These are phyloP conservation scores for Pangasius krempfi DNA, from an alignment of 2,797 vertebrate species.

Conservation along the genomic window DNA sequence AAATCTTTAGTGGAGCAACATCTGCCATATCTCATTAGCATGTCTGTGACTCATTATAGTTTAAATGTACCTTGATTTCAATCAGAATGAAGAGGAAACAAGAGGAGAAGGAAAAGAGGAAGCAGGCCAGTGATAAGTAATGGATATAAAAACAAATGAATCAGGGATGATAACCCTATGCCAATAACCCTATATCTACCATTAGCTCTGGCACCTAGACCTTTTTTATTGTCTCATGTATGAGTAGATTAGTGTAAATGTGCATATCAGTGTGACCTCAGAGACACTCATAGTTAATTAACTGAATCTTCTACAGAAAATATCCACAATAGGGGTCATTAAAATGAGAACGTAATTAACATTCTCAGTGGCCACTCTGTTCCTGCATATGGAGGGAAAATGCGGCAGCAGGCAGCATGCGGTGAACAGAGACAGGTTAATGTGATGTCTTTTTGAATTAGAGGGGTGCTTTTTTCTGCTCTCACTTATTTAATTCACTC, in stretches of 20 bases:
- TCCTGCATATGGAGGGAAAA: background rate
- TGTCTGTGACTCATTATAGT: background rate
- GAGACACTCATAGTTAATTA: background rate
- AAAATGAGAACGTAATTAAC: conserved; percentile 21
- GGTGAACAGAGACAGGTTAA: conserved; percentile 22
- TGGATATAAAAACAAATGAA: background rate
- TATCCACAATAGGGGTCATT: conserved; percentile 1
- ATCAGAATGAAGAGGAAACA: background rate
- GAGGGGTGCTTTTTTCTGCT: background rate
- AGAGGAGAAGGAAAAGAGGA: background rate
- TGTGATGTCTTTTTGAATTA: conserved; percentile 38
- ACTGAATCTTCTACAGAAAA: background rate
- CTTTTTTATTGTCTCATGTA: background rate
- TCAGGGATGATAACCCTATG: background rate
- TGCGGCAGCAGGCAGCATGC: background rate
- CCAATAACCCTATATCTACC: too few species aligned
- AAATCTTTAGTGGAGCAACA: background rate
- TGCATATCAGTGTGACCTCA: background rate
- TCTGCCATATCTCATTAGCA: background rate
- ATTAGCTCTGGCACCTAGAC: background rate
- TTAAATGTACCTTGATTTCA: background rate
- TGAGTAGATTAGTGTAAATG: background rate
- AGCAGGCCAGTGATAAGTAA: background rate
- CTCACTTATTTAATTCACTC: background rate
- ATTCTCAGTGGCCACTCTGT: background rate